These are phyloP conservation scores for Eidolon helvum DNA, from an alignment of 2,113 vertebrate genomes.

Conservation along the genomic window DNA sequence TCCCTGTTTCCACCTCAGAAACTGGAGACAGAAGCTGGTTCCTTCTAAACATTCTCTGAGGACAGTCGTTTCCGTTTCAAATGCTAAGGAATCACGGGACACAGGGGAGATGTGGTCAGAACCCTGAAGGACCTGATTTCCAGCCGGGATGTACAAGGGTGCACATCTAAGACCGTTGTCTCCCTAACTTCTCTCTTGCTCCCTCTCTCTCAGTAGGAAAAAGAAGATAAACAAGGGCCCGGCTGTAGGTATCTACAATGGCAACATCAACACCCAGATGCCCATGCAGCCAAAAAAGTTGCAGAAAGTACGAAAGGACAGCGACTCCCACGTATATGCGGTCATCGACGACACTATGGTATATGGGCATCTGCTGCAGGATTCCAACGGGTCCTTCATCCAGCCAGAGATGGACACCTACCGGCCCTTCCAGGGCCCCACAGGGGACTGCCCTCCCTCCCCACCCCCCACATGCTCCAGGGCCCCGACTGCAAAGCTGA, in stretches of 20 bases:
- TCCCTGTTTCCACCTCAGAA: neutral
- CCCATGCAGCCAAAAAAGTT: slow-evolving; percentile 82
- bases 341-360: slow-evolving; percentile 92
- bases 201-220: slow-evolving; percentile 79
- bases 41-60: neutral
- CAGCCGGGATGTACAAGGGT: accelerated
- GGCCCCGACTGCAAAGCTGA: slow-evolving; percentile 63
- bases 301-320: slow-evolving; percentile 84
- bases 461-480: slow-evolving; percentile 83
- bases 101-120: accelerated
- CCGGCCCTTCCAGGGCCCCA: slow-evolving; percentile 84
- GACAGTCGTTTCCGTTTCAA: neutral
- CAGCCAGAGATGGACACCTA: slow-evolving; percentile 80
- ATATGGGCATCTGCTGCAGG: slow-evolving; percentile 88
- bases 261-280: slow-evolving; percentile 85
- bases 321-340: slow-evolving; percentile 92
- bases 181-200: slow-evolving; percentile 1
- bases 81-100: neutral
- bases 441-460: slow-evolving; percentile 83
- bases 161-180: accelerated
- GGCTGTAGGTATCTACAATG: slow-evolving; percentile 88
- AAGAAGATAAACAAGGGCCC: slow-evolving; percentile 81
- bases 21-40: neutral
- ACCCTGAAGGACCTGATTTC: neutral
- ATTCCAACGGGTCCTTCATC: slow-evolving; percentile 61